Conservation (phyloP, 1,140 invertebrate genomes). For the Cataglyphis hispanica region DNA sequence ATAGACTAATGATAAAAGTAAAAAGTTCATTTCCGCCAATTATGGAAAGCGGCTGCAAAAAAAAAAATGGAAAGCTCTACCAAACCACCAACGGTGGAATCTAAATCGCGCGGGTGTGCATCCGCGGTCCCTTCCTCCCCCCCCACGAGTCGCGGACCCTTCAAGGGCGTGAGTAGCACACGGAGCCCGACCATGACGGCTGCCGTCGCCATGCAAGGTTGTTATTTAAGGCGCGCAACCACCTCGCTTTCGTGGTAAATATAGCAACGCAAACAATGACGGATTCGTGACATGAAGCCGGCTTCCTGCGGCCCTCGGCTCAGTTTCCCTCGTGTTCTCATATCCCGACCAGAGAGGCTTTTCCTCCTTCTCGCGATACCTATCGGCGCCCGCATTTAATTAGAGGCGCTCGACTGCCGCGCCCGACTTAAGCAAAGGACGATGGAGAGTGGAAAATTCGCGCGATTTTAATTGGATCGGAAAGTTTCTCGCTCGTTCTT, state of each 20-base stretch:
- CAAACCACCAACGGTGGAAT: conserved; percentile 32
- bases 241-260: conserved; percentile 31
- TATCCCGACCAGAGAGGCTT: conserved; percentile 47
- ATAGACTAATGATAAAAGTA: not conserved
- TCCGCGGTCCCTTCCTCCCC: not conserved
- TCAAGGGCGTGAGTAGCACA: conserved; percentile 67
- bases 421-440: not conserved
- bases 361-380: conserved; percentile 68
- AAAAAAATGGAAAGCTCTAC: conserved; percentile 41
- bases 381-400: conserved; percentile 66
- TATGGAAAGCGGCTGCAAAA: conserved; percentile 31
- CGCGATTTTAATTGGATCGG: not conserved
- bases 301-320: conserved; percentile 65
- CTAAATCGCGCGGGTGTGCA: conserved; percentile 51
- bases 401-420: conserved; percentile 27
- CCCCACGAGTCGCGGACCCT: conserved; percentile 24
- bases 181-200: conserved; percentile 52
- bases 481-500: not conserved
- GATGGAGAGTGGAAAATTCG: not conserved
- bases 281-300: conserved; percentile 67
- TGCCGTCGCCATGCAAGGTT: conserved; percentile 2
- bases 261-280: not conserved
- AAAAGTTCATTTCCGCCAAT: conserved; percentile 46
- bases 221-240: conserved; percentile 37
- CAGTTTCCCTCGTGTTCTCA: conserved; percentile 60